Evolutionary conservation across 2,888 invertebrate genomes (phyloP).

Genomic region (Cotesia congregata): DNA sequence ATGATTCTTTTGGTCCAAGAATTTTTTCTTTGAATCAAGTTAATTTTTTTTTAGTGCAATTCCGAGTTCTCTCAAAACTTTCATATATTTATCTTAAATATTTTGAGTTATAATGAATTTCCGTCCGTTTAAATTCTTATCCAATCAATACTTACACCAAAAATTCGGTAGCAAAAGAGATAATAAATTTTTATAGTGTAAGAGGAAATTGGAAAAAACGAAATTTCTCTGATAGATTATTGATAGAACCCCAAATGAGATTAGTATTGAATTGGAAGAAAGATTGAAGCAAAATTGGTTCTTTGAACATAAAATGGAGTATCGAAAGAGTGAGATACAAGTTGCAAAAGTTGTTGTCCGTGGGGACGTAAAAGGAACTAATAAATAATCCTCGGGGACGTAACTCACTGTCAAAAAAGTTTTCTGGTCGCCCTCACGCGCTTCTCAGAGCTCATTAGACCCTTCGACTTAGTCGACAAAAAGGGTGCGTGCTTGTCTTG

Average conservation of each 20-base stretch:
- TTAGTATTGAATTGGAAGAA: background rate
- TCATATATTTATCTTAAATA: no score
- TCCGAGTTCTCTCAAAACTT: no score
- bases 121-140: no score
- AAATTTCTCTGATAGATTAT: background rate
- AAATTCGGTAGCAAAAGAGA: background rate
- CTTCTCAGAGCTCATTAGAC: conserved; percentile 42
- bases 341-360: background rate
- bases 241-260: background rate
- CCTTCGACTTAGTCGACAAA: conserved; percentile 25
- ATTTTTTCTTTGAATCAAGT: no score
- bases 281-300: background rate
- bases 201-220: background rate
- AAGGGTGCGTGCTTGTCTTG: conserved; percentile 33
- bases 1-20: no score
- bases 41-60: background rate
- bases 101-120: no score
- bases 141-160: background rate
- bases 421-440: conserved; percentile 34
- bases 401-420: conserved; percentile 39
- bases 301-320: background rate
- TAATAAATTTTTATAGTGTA: background rate
- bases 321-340: background rate
- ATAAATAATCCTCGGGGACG: conserved; percentile 30
- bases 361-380: conserved; percentile 18